Evolutionary conservation across 2,113 vertebrate species (phyloP).

Genomic region (Pithys albifrons): DNA sequence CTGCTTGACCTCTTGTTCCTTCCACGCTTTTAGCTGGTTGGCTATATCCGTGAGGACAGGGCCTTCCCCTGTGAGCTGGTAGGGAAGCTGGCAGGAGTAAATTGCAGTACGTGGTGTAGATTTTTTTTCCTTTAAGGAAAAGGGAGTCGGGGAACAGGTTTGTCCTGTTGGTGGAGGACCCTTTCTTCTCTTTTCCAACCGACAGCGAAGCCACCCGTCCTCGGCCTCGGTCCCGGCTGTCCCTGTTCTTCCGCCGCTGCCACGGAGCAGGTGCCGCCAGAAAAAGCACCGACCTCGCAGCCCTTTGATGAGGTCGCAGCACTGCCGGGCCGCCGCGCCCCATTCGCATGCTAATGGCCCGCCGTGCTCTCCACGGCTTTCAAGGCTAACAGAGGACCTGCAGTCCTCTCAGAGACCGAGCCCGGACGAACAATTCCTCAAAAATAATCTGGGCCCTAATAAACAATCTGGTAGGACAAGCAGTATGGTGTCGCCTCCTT

Average conservation of each 20-base stretch:
- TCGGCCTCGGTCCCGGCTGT: too few species aligned
- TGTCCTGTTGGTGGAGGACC: neutral
- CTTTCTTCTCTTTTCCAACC: neutral
- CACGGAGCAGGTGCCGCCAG: neutral
- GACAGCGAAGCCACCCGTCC: neutral
- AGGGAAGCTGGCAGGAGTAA: neutral
- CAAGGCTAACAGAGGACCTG: slow-evolving; percentile 38
- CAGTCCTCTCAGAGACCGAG: slow-evolving; percentile 11
- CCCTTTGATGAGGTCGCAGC: slow-evolving; percentile 50
- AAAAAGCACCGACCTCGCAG: slow-evolving; percentile 38
- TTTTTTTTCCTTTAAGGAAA: neutral
- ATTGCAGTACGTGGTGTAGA: neutral
- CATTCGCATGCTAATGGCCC: slow-evolving; percentile 72
- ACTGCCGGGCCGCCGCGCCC: neutral
- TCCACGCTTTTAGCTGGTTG: neutral
- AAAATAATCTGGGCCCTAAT: slow-evolving; percentile 42
- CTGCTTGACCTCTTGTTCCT: neutral
- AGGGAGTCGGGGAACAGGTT: neutral
- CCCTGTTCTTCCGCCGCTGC: neutral
- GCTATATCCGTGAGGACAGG: neutral
- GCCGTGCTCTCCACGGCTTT: slow-evolving; percentile 35
- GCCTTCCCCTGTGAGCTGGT: neutral
- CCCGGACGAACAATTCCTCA: slow-evolving; percentile 29
- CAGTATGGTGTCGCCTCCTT: slow-evolving; percentile 34
- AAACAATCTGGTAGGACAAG: slow-evolving; percentile 64